A percentile compares a stretch with the other conserved stretches of the same genome.
Evolutionary conservation across 2,113 vertebrate species (phyloP).

Genomic region (Peromyscus californicus): DNA sequence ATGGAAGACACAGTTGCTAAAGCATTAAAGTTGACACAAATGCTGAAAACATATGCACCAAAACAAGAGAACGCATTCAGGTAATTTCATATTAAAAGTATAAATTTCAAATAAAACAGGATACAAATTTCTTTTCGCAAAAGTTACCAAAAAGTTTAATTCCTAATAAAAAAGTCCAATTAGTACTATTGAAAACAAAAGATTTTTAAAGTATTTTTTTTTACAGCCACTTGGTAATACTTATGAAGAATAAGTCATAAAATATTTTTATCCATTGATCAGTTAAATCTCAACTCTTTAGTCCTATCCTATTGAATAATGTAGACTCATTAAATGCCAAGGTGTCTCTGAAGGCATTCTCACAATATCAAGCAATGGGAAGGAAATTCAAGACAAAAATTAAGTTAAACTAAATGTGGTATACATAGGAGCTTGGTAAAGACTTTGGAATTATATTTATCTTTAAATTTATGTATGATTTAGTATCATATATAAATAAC

Average conservation of each 20-base stretch:
- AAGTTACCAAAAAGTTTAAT: background rate
- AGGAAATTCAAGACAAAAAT: background rate
- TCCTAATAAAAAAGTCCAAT: background rate
- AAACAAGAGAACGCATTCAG: background rate
- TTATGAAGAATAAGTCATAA: background rate
- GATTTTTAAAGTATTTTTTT: background rate
- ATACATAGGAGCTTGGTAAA: background rate
- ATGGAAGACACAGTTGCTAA: background rate
- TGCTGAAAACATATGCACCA: background rate
- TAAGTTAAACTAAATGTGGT: background rate
- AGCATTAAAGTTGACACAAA: background rate
- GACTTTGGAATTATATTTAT: background rate
- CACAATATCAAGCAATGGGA: background rate
- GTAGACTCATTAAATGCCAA: background rate
- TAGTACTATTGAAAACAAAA: background rate
- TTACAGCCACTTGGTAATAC: background rate
- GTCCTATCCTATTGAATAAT: background rate
- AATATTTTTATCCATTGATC: background rate
- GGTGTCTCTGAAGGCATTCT: background rate
- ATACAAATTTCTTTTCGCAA: background rate
- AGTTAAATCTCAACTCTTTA: background rate
- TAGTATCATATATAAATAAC: background rate
- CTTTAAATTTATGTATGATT: background rate
- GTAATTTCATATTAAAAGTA: background rate
- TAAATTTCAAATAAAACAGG: background rate